Evolutionary conservation across 2,797 vertebrate genomes (phyloP), one percentile per base, ranked within the genome.

Genomic region (Lagorchestes hirsutus): DNA sequence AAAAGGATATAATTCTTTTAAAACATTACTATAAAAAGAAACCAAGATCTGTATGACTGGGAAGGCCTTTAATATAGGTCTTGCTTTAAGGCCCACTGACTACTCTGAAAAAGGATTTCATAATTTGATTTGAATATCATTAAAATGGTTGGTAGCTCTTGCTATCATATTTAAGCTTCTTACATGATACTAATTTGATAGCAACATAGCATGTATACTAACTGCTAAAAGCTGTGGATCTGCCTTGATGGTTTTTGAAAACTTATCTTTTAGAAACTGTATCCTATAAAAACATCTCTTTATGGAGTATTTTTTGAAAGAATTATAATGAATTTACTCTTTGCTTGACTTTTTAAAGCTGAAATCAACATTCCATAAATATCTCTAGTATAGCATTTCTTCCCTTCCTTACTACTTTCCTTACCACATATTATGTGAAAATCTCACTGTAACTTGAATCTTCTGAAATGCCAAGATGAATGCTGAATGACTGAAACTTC

Each of bases 331-430:
- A 92, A 94, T 54, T 94, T 29, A 95, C n/a, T 28, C 55, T 59
- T 92, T 90, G 55, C 57, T 96, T 91, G 54, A 87, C 90, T 95
- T 95, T 93, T 96, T 92, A 92, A 95, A 96, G 93, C 94, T 90
- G 91, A 46, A 96, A n/a, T 55, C 97, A 40, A 92, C 97, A 99
- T 98, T 98, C 98, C 98, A 97, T 11, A 90, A 92, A 97, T 98
- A 98, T 98, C 97, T 97, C 14, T 46, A 90, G 93, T 95, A 97
- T 93, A 93, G 97, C 97, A 96, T 67, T 97, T 98, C 97, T 96
- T 97, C 96, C 40, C 57, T 96, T 97, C 96, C 96, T 96, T 52
- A 92, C 91, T 67, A 95, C 97, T 40, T 62, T 74, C 92, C 92
- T 91, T 90, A 34, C 59, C 87, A 67, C 16, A 57, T 12, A 93